Evolutionary conservation across 2,888 invertebrate genomes (phyloP).

Genomic region (Drosophila meridiana): DNA sequence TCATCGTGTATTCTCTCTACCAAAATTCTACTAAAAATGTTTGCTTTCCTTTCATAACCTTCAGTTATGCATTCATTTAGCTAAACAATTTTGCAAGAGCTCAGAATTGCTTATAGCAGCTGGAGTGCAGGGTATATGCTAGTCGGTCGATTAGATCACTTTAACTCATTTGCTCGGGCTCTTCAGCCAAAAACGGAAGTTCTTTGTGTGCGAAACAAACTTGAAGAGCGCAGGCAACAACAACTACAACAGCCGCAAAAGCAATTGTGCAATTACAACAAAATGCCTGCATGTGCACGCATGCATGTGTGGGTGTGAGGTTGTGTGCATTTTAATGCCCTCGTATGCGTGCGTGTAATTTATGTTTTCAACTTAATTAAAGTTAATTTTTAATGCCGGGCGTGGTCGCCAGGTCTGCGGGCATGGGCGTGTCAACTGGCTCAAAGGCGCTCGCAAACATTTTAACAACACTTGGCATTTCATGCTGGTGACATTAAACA

Average conservation of each 20-base stretch:
- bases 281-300: slow-evolving; percentile 30
- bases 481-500: slow-evolving; percentile 78
- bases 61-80: background rate
- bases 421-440: slow-evolving; percentile 67
- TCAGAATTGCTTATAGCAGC: background rate
- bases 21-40: no score
- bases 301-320: slow-evolving; percentile 17
- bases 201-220: slow-evolving; percentile 37
- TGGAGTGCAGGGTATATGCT: background rate
- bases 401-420: slow-evolving; percentile 60
- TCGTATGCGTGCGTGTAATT: slow-evolving; percentile 69
- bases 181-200: slow-evolving; percentile 26
- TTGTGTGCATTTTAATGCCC: slow-evolving; percentile 59
- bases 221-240: slow-evolving; percentile 43
- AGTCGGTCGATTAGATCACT: background rate
- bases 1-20: no score
- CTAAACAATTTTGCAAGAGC: background rate
- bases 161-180: slow-evolving; percentile 23
- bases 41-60: no score
- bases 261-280: slow-evolving; percentile 54
- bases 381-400: slow-evolving; percentile 79
- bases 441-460: slow-evolving; percentile 77
- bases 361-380: slow-evolving; percentile 82
- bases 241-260: slow-evolving; percentile 27
- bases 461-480: slow-evolving; percentile 80